Conservation (phyloP, 2,888 invertebrate species). For the Pristionchus fissidentatus region DNA sequence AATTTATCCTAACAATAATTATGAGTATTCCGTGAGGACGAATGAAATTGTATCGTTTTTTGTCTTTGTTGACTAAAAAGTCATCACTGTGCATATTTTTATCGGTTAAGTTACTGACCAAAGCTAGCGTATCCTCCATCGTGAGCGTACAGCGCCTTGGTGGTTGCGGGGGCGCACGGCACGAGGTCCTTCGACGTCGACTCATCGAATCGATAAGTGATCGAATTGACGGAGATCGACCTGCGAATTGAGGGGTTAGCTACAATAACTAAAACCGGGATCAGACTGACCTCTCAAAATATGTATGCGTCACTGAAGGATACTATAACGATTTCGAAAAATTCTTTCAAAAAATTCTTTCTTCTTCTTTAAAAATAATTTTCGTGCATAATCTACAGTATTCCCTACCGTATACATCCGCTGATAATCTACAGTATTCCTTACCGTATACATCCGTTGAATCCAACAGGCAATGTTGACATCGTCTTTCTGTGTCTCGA, state of each 20-base stretch:
- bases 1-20: no score
- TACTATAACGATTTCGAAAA: no score
- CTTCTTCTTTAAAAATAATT: no score
- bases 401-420: neutral
- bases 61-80: no score
- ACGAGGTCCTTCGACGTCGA: conserved; percentile 63
- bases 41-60: no score
- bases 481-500: conserved; percentile 68
- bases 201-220: conserved; percentile 50
- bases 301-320: no score
- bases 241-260: conserved; percentile 56
- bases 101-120: conserved; percentile 50
- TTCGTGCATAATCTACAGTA: no score
- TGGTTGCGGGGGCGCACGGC: conserved; percentile 59
- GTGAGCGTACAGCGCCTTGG: conserved; percentile 66
- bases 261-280: no score
- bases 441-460: conserved; percentile 69
- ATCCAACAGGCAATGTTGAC: conserved; percentile 59
- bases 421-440: neutral
- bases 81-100: neutral
- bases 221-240: conserved; percentile 52
- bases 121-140: conserved; percentile 70
- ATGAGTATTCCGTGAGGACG: no score
- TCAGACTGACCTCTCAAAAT: no score
- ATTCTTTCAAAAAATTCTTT: no score